Evolutionary conservation across 2,113 vertebrate genomes (phyloP), one percentile per base, ranked within the genome.

Genomic region (Periophthalmus modestus): DNA sequence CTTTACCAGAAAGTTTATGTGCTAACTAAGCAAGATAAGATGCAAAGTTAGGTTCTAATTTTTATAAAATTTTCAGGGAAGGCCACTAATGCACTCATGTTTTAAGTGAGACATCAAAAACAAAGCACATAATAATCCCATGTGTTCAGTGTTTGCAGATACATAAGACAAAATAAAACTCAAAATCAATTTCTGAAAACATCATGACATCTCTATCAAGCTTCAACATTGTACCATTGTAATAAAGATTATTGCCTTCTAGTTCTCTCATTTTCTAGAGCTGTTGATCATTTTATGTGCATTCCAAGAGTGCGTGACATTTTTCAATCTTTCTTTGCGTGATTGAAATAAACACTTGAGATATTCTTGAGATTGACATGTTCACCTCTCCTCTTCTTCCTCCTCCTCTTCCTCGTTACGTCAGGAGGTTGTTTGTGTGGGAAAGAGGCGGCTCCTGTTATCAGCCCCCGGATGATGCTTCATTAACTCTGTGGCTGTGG

Each of bases 401-500:
- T 34, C 58, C 23, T 28, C 21, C 21, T 24, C 14, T 23, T 15
- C 28, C 3, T 34, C 28, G 9, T 18, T 0, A 9, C 7, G 16
- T 65, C 33, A 65, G 33, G 18, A 39, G 62, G 9, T 9, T 19
- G 62, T 81, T 58, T 65, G 46, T 72, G 55, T 34, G 58, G 69
- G 67, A 74, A 81, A 79, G 70, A 69, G 66, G 62, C n/a, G 69
- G 62, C 78, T 74, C 66, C 81, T 87, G 61, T 69, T 78, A 76
- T 84, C 7, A 0, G 16, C 16, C 15, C 46, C 68, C 65, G 68
- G 48, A 77, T 71, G 72, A 68, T 1, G 52, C 82, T 84, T 87
- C 81, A 87, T 90, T 87, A 81, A 52, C 71, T 81, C 59, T 54
- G 71, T 28, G 82, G 72, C 24, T 47, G 48, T 65, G 72, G 24